A percentile compares a stretch with the other conserved stretches of the same genome.
These are phyloP conservation scores for Liparis tanakae DNA, from an alignment of 2,797 vertebrate genomes.

Conservation along the genomic window DNA sequence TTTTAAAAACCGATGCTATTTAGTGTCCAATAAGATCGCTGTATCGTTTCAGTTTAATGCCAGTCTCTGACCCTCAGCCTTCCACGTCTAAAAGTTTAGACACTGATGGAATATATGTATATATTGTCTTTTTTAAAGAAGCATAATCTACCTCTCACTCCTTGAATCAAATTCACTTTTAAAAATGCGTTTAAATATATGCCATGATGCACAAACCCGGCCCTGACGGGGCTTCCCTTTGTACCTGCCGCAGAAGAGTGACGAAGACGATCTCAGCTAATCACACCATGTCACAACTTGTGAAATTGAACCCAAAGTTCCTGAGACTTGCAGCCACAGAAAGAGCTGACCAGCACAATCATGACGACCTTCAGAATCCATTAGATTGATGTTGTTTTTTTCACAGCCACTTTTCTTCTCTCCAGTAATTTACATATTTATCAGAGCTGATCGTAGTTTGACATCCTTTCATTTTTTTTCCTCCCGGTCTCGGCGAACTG, in stretches of 20 bases:
- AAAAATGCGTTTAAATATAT: conserved; percentile 54
- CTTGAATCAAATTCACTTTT: conserved; percentile 38
- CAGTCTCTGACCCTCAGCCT: conserved; percentile 4
- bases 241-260: conserved; percentile 57
- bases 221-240: conserved; percentile 61
- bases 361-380: conserved; percentile 88
- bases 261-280: conserved; percentile 71
- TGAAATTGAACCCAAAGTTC: conserved; percentile 73
- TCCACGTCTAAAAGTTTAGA: conserved; percentile 39
- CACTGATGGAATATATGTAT: not conserved
- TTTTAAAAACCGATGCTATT: conserved; percentile 1
- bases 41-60: conserved; percentile 4
- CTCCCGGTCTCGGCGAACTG: conserved; percentile 38
- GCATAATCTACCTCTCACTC: conserved; percentile 26
- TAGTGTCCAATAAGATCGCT: conserved; percentile 20
- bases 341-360: conserved; percentile 84
- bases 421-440: conserved; percentile 92
- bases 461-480: conserved; percentile 77
- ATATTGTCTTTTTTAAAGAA: conserved; percentile 39
- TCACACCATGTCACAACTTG: conserved; percentile 82
- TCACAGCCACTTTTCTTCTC: conserved; percentile 86
- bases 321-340: conserved; percentile 56
- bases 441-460: conserved; percentile 86
- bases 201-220: conserved; percentile 39
- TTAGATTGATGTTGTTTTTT: conserved; percentile 89